phyloP scores from a whole-genome alignment of 2,113 vertebrate species.

The Cynoglossus semilaevis region DNA sequence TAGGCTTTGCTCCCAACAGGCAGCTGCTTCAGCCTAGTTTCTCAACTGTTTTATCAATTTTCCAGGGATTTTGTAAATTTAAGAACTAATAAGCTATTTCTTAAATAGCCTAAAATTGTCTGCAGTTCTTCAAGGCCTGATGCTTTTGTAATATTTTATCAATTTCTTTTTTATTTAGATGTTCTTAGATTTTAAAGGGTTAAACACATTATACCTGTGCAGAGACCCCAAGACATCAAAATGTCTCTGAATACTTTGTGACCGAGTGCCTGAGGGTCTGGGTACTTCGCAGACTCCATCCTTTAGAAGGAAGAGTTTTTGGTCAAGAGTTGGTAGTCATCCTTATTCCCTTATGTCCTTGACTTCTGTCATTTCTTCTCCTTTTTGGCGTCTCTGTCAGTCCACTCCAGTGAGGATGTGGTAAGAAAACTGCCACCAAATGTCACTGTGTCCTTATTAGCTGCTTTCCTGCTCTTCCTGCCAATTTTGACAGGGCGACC shows the following conservation, averaged over 20 bases:
- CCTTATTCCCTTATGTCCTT: constrained; percentile 26
- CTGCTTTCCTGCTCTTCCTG: constrained; percentile 30
- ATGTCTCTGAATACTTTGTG: constrained; percentile 25
- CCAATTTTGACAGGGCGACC: too few relatives aligned
- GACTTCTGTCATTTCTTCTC: constrained; percentile 28
- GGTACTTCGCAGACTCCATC: constrained; percentile 41
- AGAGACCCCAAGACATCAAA: constrained; percentile 44
- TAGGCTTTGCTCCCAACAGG: too few relatives aligned
- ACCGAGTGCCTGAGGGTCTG: constrained; percentile 33
- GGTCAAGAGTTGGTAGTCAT: constrained; percentile 56
- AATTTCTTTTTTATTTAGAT: constrained; percentile 14
- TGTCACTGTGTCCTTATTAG: constrained; percentile 36
- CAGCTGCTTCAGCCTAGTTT: too few relatives aligned
- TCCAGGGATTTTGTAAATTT: too few relatives aligned
- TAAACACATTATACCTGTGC: constrained; percentile 40
- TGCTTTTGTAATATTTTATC: too few relatives aligned
- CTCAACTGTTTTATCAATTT: too few relatives aligned
- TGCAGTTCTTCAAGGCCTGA: constrained; percentile 1
- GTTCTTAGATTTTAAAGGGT: constrained; percentile 42
- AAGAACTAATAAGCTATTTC: too few relatives aligned
- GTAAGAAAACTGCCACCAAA: constrained; percentile 60
- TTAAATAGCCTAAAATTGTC: too few relatives aligned
- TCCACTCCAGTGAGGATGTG: constrained; percentile 47
- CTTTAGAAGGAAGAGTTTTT: constrained; percentile 51
- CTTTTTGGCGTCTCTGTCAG: constrained; percentile 41